These are phyloP conservation scores for Heterocephalus glaber DNA, from an alignment of 2,113 vertebrate species.

Conservation along the genomic window DNA sequence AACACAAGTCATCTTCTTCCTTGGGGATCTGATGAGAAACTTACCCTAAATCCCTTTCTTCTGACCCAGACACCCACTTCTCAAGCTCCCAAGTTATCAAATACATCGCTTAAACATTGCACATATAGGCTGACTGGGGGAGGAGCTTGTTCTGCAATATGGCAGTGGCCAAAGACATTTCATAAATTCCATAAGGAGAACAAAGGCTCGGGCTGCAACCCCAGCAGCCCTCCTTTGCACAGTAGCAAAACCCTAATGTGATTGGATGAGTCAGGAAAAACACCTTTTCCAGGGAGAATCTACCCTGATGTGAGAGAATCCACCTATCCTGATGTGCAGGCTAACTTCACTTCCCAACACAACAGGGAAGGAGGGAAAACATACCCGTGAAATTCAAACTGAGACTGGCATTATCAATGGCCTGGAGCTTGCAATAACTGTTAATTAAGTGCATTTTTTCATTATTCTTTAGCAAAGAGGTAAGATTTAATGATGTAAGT, in stretches of 20 bases:
- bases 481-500: slow-evolving; percentile 89
- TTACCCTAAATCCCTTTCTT: neutral
- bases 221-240: slow-evolving; percentile 53
- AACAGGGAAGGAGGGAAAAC: slow-evolving; percentile 83
- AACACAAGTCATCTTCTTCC: slow-evolving; percentile 83
- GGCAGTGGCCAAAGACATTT: slow-evolving; percentile 56
- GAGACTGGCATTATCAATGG: slow-evolving; percentile 87
- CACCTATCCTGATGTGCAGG: slow-evolving; percentile 68
- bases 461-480: slow-evolving; percentile 90
- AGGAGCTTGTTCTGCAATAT: slow-evolving; percentile 53
- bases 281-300: slow-evolving; percentile 75
- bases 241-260: slow-evolving; percentile 72
- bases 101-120: slow-evolving; percentile 10
- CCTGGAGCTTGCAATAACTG: slow-evolving; percentile 88
- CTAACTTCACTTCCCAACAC: slow-evolving; percentile 74
- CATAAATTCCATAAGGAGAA: slow-evolving; percentile 76
- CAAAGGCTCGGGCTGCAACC: slow-evolving; percentile 72
- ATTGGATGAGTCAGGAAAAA: slow-evolving; percentile 82
- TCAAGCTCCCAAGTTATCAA: slow-evolving; percentile 40
- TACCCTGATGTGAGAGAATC: slow-evolving; percentile 70
- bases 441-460: slow-evolving; percentile 90
- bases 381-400: slow-evolving; percentile 86
- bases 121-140: neutral
- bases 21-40: slow-evolving; percentile 71
- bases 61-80: neutral